A percentile compares a stretch with the other conserved stretches of the same genome.
Evolutionary conservation across 2,113 vertebrate genomes (phyloP).

Genomic region (Lasiurus borealis): DNA sequence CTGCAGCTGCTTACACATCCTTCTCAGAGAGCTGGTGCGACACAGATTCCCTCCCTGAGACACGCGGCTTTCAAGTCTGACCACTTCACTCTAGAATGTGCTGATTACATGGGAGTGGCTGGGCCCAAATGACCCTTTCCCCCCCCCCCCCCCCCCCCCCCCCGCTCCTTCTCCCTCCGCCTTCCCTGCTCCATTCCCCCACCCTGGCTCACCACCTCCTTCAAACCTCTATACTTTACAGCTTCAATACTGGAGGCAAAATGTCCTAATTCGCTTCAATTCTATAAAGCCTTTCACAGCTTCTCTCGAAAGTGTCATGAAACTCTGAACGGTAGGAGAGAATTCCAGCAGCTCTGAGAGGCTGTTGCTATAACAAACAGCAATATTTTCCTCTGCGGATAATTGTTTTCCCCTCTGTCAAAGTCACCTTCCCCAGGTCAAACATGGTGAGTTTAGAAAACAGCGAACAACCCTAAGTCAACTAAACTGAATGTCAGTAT

Average conservation of each 20-base stretch:
- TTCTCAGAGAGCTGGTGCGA: neutral
- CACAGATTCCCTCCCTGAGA: neutral
- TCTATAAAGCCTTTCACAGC: neutral
- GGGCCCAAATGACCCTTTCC: neutral
- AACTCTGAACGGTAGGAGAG: neutral
- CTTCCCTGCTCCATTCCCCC: no score
- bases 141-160: no score
- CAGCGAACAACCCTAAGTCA: neutral
- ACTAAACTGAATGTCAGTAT: neutral
- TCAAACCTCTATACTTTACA: neutral
- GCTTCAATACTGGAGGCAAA: neutral
- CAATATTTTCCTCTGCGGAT: neutral
- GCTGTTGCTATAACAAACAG: neutral
- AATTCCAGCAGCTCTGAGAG: constrained; percentile 41
- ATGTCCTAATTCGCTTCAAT: neutral
- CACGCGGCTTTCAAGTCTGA: neutral
- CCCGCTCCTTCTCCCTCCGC: no score
- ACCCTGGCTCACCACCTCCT: neutral
- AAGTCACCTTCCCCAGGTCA: constrained; percentile 2
- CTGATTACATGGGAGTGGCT: neutral
- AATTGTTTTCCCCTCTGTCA: neutral
- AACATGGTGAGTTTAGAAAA: neutral
- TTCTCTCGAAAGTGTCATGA: neutral
- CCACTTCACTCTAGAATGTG: neutral
- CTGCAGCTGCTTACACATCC: neutral